phyloP scores from a whole-genome alignment of 2,113 vertebrate genomes.

The Archocentrus centrarchus region DNA sequence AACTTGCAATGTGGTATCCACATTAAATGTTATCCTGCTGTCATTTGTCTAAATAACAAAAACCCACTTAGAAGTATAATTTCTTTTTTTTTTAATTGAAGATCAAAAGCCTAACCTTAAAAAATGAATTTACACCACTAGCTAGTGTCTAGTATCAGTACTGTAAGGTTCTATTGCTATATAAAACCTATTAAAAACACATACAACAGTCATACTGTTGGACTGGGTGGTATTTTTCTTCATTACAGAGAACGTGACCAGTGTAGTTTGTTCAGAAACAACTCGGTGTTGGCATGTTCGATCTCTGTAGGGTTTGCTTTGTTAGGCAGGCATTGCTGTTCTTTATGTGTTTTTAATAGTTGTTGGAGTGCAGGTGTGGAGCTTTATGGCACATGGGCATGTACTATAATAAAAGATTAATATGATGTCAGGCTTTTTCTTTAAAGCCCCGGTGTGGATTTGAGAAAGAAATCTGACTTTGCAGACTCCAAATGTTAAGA shows the following conservation, averaged over 20 bases:
- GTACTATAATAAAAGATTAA: constrained; percentile 37
- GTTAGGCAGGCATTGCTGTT: constrained; percentile 17
- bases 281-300: constrained; percentile 20
- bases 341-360: constrained; percentile 53
- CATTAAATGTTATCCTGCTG: neutral
- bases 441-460: constrained; percentile 23
- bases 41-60: neutral
- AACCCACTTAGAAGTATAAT: neutral
- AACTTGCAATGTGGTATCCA: neutral
- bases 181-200: constrained; percentile 34
- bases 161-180: constrained; percentile 6
- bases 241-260: constrained; percentile 19
- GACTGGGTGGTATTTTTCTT: constrained; percentile 23
- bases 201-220: constrained; percentile 32
- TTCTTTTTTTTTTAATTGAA: neutral
- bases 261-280: constrained; percentile 31
- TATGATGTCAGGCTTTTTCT: constrained; percentile 17
- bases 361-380: constrained; percentile 27
- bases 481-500: neutral
- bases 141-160: neutral
- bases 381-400: constrained; percentile 32
- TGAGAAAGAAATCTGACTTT: constrained; percentile 26
- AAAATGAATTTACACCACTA: neutral
- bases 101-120: neutral
- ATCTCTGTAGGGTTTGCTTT: constrained; percentile 13